These are phyloP conservation scores for Sternarchorhynchus goeldii DNA, from an alignment of 2,797 vertebrate species.

Conservation along the genomic window DNA sequence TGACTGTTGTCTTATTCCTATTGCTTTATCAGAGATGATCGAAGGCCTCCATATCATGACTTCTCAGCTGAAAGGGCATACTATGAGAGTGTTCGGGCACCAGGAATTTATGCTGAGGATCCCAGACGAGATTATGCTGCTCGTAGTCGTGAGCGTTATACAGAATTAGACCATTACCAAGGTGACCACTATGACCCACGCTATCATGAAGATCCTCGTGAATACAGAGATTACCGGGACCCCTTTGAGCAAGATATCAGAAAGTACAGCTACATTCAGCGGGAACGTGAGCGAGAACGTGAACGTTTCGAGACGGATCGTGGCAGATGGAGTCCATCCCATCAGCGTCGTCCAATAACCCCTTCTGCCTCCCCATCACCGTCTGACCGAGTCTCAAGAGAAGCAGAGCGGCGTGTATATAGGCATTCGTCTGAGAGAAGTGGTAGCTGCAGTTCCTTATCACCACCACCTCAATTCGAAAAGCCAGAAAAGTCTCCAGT, in stretches of 20 bases:
- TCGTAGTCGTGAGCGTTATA: conserved; percentile 90
- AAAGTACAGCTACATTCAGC: conserved; percentile 95
- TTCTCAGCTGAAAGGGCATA: conserved; percentile 92
- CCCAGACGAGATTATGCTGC: conserved; percentile 91
- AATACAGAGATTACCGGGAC: conserved; percentile 93
- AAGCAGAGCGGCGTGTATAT: conserved; percentile 89
- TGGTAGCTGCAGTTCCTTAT: conserved; percentile 93
- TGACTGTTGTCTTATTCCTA: background rate
- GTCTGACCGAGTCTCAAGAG: conserved; percentile 88
- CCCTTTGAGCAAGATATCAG: conserved; percentile 96
- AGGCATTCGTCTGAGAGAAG: conserved; percentile 95
- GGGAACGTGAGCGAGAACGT: conserved; percentile 89
- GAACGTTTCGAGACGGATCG: conserved; percentile 93
- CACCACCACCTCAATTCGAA: conserved; percentile 87
- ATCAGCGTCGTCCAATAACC: conserved; percentile 86
- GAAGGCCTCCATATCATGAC: conserved; percentile 91
- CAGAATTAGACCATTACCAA: conserved; percentile 95
- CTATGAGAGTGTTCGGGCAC: conserved; percentile 89
- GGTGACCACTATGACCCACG: conserved; percentile 96
- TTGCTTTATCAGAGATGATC: conserved; percentile 84
- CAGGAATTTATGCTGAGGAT: conserved; percentile 90
- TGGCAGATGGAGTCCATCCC: conserved; percentile 92
- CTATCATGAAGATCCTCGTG: conserved; percentile 93
- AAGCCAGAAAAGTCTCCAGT: conserved; percentile 86
- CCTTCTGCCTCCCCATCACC: conserved; percentile 88